A percentile compares a stretch with the other conserved stretches of the same genome.
phyloP scores from a whole-genome alignment of 2,797 vertebrate genomes.

The Eospalax fontanierii region DNA sequence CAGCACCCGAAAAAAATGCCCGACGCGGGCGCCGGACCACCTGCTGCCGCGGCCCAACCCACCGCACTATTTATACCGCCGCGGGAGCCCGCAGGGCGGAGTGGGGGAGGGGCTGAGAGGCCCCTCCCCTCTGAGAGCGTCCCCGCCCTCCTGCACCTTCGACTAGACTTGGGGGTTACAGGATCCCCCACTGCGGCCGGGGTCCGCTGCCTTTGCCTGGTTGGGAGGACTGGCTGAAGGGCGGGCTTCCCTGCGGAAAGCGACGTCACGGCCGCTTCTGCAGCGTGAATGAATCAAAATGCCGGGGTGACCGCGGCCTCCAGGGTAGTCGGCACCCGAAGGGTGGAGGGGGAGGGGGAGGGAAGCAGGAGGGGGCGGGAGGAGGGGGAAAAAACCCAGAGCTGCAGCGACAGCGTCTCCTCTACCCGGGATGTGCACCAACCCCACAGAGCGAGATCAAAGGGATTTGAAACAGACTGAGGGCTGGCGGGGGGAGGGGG shows the following conservation, averaged over 20 bases:
- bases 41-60: constrained; percentile 67
- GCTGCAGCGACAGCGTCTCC: constrained; percentile 86
- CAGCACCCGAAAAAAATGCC: not conserved
- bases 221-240: constrained; percentile 88
- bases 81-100: not conserved
- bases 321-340: constrained; percentile 84
- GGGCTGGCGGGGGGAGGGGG: constrained; percentile 78
- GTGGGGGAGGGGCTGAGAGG: constrained; percentile 47
- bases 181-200: constrained; percentile 55
- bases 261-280: constrained; percentile 96
- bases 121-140: constrained; percentile 85
- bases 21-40: not conserved
- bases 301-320: constrained; percentile 92
- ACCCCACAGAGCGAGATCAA: constrained; percentile 86
- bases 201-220: constrained; percentile 75
- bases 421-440: constrained; percentile 84
- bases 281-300: constrained; percentile 97
- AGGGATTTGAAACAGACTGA: constrained; percentile 80
- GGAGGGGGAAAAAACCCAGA: constrained; percentile 79
- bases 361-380: constrained; percentile 32
- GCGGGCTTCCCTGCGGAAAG: constrained; percentile 90
- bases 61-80: constrained; percentile 72
- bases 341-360: constrained; percentile 83
- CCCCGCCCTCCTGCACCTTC: constrained; percentile 81
- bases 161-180: not conserved